Evolutionary conservation across 2,113 vertebrate species (phyloP), one percentile per base, ranked within the genome.

Genomic region (Cephalopholis sonnerati): DNA sequence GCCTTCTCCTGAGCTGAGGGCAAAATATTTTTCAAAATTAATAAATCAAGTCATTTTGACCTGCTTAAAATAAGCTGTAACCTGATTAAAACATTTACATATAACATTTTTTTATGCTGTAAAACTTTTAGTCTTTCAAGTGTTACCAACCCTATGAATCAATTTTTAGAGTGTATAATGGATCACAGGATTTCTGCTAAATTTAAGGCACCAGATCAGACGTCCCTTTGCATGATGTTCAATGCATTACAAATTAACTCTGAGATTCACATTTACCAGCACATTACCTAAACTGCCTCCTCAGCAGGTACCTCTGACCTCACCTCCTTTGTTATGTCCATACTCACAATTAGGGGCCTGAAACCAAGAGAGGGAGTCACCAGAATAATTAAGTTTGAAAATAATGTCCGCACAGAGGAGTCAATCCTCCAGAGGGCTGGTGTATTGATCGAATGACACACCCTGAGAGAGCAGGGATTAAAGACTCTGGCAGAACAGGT

Each of bases 401-500:
- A 58, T 10, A 24, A 12, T 6, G 24, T 48, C 44, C 67, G 20
- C 17, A 3, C 24, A 64, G 20, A 54, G 18, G 18, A 61, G 51
- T 32, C 15, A n/a, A 0, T 41, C 83, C 77, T 41, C 71, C 39
- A 64, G 81, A 51, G 70, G 54, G 13, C 3, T 24, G 46, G 1
- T 32, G 70, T 27, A 18, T 24, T 48, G 20, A 54, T 9, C 70
- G 24, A 22, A 44, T 13, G 57, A 24, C 84, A 67, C 75, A 27
- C 85, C 75, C 76, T 5, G 48, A 48, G 55, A 72, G 27, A 48
- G 53, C 4, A 69, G 53, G 67, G 24, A 57, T 15, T n/a, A 51
- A 46, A 27, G 6, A 15, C n/a, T 75, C 58, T 29, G 65, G 67
- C 41, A 79, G 55, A 87, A 77, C 82, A 55, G 66, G 84, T 89